These are phyloP conservation scores for Caenorhabditis wallacei DNA, from an alignment of 2,888 invertebrate species.

Conservation along the genomic window DNA sequence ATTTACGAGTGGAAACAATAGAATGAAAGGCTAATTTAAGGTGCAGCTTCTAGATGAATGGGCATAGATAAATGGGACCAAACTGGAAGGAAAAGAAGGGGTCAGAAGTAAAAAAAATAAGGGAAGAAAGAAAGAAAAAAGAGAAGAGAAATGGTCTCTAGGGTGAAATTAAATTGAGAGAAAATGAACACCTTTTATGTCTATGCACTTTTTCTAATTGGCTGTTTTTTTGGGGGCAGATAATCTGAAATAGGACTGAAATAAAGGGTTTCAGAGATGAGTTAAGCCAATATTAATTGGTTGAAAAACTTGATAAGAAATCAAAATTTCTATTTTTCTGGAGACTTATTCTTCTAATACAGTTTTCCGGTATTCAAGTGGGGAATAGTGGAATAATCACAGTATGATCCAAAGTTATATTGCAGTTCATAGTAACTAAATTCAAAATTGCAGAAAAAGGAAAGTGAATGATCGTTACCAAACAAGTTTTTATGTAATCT, in stretches of 20 bases:
- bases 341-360: too few species aligned
- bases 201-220: conserved; percentile 22
- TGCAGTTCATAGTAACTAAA: too few species aligned
- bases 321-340: too few species aligned
- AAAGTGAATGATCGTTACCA: too few species aligned
- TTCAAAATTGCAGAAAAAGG: too few species aligned
- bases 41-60: conserved; percentile 57
- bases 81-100: conserved; percentile 2
- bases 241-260: too few species aligned
- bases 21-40: conserved; percentile 35
- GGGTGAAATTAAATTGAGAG: conserved; percentile 11
- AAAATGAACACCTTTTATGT: conserved; percentile 42
- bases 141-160: conserved; percentile 6
- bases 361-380: too few species aligned
- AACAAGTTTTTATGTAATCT: not conserved
- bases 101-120: conserved; percentile 2
- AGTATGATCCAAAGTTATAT: too few species aligned
- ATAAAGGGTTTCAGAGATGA: too few species aligned
- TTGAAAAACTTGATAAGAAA: too few species aligned
- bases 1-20: conserved; percentile 25
- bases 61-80: conserved; percentile 50
- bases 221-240: not conserved
- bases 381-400: too few species aligned
- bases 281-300: too few species aligned
- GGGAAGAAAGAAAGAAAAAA: not conserved